These are phyloP conservation scores for Drosophila robusta DNA, from an alignment of 2,888 invertebrate genomes.

Conservation along the genomic window DNA sequence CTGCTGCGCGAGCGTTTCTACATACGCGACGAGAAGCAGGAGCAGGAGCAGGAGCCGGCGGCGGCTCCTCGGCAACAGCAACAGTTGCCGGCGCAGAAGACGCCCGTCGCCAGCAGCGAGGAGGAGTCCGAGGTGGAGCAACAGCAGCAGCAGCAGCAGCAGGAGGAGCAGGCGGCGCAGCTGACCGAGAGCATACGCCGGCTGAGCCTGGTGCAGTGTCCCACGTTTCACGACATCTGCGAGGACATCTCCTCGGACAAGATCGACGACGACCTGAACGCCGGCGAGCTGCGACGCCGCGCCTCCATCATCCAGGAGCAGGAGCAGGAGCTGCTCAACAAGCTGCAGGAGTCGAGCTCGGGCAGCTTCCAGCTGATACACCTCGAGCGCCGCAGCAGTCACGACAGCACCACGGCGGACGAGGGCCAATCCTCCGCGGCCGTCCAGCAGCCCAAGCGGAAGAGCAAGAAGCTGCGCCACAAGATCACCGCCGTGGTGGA, in stretches of 20 bases:
- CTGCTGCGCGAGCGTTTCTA: slow-evolving; percentile 89
- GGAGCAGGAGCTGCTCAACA: slow-evolving; percentile 83
- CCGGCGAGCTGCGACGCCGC: slow-evolving; percentile 85
- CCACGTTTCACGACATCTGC: slow-evolving; percentile 87
- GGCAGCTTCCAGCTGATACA: slow-evolving; percentile 83
- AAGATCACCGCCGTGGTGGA: slow-evolving; percentile 84
- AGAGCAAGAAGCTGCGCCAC: slow-evolving; percentile 81
- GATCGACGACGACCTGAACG: slow-evolving; percentile 86
- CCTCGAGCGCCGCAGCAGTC: slow-evolving; percentile 81
- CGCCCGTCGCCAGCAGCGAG: slow-evolving; percentile 15
- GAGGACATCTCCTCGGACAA: slow-evolving; percentile 86
- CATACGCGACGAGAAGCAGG: slow-evolving; percentile 85
- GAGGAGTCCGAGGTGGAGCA: slow-evolving; percentile 45
- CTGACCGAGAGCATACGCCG: slow-evolving; percentile 78
- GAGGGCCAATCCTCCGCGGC: slow-evolving; percentile 33
- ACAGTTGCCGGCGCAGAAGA: background rate
- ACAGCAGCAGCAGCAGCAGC: slow-evolving; percentile 8
- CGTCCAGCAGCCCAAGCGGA: slow-evolving; percentile 68
- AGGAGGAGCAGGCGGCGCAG: slow-evolving; percentile 48
- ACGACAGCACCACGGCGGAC: slow-evolving; percentile 74
- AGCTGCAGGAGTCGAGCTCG: slow-evolving; percentile 83
- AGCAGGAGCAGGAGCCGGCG: slow-evolving; percentile 76
- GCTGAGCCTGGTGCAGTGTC: slow-evolving; percentile 83
- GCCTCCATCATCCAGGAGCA: slow-evolving; percentile 87
- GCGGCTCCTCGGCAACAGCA: slow-evolving; percentile 9